Conservation (phyloP, 2,113 vertebrate genomes). For the Sarotherodon lohbergeri region DNA sequence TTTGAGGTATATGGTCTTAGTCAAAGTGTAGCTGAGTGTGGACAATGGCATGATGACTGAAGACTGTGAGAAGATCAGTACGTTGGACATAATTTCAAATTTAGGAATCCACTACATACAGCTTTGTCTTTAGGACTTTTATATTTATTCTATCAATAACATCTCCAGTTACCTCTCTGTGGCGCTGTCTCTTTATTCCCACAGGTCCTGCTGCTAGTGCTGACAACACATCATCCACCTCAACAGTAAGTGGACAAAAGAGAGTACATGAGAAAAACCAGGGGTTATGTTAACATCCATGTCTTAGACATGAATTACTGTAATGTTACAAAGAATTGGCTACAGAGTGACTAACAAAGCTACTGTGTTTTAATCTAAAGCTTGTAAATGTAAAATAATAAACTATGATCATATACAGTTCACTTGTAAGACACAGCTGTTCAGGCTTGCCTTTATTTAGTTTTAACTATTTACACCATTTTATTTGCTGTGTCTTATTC, state of each 20-base stretch:
- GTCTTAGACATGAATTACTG: background rate
- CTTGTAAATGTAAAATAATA: background rate
- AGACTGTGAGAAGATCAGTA: slow-evolving; percentile 15
- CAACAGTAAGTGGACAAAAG: slow-evolving; percentile 21
- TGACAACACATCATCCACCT: background rate
- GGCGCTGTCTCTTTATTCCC: background rate
- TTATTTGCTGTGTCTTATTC: background rate
- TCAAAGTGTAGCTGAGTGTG: background rate
- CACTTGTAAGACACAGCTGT: background rate
- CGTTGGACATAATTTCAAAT: background rate
- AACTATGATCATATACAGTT: background rate
- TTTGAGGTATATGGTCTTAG: background rate
- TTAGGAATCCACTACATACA: background rate
- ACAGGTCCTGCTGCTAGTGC: slow-evolving; percentile 12
- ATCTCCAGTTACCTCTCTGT: background rate
- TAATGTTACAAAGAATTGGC: background rate
- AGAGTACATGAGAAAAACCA: background rate
- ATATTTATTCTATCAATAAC: background rate
- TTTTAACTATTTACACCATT: background rate
- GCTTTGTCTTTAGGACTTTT: background rate
- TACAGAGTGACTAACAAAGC: background rate
- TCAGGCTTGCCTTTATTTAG: background rate
- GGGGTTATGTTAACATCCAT: background rate
- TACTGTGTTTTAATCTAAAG: background rate
- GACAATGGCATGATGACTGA: slow-evolving; percentile 43